These are phyloP conservation scores for Cossypha dichroa DNA, from an alignment of 2,797 vertebrate species.

Conservation along the genomic window DNA sequence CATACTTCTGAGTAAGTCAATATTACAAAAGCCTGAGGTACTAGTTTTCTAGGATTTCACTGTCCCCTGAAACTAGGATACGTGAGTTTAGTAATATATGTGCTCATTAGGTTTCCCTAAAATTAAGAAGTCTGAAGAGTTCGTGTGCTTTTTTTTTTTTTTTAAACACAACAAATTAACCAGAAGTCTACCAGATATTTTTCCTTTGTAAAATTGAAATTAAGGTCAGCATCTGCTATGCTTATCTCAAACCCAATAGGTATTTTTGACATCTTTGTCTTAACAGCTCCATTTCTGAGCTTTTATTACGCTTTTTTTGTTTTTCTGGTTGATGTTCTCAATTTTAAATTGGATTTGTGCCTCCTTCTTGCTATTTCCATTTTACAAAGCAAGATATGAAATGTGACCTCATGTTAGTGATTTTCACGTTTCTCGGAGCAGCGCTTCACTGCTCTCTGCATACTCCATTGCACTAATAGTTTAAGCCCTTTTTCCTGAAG, in stretches of 20 bases:
- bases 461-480: slow-evolving; percentile 20
- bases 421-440: not conserved
- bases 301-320: not conserved
- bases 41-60: not conserved
- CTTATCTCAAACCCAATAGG: not conserved
- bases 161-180: not conserved
- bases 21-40: not conserved
- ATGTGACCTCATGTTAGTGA: slow-evolving; percentile 2
- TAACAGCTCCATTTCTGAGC: not conserved
- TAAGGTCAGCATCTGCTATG: not conserved
- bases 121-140: not conserved
- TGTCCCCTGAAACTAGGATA: not conserved
- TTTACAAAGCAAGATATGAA: not conserved
- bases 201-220: not conserved
- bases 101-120: not conserved
- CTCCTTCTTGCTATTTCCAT: not conserved
- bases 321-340: not conserved
- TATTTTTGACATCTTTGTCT: not conserved
- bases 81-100: not conserved
- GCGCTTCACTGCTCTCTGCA: not conserved
- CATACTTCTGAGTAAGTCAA: not conserved
- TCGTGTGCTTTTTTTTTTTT: not conserved
- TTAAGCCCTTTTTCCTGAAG: slow-evolving; percentile 10
- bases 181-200: not conserved
- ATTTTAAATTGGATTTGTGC: not conserved